phyloP scores from a whole-genome alignment of 2,797 vertebrate species.

The Enteromius paludinosus region DNA sequence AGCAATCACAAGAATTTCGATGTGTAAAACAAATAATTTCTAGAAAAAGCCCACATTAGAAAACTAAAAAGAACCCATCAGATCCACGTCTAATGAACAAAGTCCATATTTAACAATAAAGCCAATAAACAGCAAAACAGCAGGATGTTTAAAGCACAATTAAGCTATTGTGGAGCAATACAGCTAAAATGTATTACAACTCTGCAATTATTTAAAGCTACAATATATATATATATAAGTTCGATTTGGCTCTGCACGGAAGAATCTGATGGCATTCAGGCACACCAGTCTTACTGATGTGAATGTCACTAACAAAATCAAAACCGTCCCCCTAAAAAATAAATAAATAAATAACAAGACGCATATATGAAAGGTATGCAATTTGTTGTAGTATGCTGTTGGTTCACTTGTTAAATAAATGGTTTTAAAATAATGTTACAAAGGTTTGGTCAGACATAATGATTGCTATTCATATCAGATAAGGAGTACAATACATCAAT shows the following conservation, averaged over 20 bases:
- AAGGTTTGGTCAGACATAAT: neutral
- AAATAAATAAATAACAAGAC: neutral
- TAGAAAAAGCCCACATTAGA: neutral
- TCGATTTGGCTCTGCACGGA: too few species aligned
- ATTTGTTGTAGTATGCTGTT: neutral
- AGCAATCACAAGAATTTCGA: neutral
- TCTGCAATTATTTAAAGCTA: too few species aligned
- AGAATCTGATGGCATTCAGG: too few species aligned
- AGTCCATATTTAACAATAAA: neutral
- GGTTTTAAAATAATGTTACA: neutral
- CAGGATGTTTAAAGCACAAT: too few species aligned
- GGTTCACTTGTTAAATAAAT: neutral
- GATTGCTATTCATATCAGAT: neutral
- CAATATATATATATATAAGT: too few species aligned
- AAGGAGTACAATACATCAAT: neutral
- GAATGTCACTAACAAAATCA: too few species aligned
- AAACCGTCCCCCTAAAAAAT: too few species aligned
- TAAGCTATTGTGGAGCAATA: too few species aligned
- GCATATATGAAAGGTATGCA: neutral
- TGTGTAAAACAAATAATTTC: neutral
- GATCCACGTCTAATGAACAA: neutral
- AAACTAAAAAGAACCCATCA: neutral
- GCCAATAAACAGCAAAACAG: too few species aligned
- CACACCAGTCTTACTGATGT: too few species aligned
- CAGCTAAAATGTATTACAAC: too few species aligned